Percentiles rank a stretch among this genome's conserved stretches.
Conservation (phyloP, 2,797 vertebrate species). For the Microctenopoma steveboyesi region DNA sequence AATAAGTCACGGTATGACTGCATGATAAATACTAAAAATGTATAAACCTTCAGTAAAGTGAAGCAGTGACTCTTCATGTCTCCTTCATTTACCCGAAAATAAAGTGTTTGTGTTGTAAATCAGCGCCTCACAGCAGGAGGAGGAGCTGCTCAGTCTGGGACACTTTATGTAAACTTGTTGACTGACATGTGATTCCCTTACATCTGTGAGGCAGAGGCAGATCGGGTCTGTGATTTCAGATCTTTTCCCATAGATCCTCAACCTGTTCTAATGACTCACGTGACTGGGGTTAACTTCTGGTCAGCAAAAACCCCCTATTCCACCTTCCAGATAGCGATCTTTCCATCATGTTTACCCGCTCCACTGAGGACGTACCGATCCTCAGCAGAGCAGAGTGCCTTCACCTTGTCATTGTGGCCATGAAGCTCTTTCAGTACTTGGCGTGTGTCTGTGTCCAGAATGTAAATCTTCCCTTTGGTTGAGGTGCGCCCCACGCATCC, state of each 20-base stretch:
- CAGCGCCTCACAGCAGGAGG: background rate
- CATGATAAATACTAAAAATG: background rate
- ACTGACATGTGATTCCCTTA: conserved; percentile 37
- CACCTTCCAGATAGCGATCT: conserved; percentile 97
- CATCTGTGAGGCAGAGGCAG: conserved; percentile 2
- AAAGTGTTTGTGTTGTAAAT: background rate
- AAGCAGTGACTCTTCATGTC: conserved; percentile 39
- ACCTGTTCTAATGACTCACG: background rate
- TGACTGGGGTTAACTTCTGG: background rate
- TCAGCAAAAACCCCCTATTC: conserved; percentile 72
- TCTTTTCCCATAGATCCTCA: background rate
- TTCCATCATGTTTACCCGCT: conserved; percentile 89
- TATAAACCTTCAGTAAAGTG: conserved; percentile 7
- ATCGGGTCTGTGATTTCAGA: background rate
- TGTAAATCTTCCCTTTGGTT: conserved; percentile 92
- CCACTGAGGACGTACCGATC: conserved; percentile 95
- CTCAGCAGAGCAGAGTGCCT: conserved; percentile 91
- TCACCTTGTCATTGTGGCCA: conserved; percentile 87
- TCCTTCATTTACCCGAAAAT: conserved; percentile 28
- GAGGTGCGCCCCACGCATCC: conserved; percentile 85
- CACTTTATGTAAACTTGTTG: conserved; percentile 44
- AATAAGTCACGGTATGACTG: background rate
- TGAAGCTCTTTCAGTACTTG: conserved; percentile 91
- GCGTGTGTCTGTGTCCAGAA: conserved; percentile 83
- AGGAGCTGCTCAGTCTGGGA: conserved; percentile 18